Percentiles rank a stretch among this genome's conserved stretches.
Conservation (phyloP, 2,113 vertebrate genomes). For the Nematolebias whitei region DNA sequence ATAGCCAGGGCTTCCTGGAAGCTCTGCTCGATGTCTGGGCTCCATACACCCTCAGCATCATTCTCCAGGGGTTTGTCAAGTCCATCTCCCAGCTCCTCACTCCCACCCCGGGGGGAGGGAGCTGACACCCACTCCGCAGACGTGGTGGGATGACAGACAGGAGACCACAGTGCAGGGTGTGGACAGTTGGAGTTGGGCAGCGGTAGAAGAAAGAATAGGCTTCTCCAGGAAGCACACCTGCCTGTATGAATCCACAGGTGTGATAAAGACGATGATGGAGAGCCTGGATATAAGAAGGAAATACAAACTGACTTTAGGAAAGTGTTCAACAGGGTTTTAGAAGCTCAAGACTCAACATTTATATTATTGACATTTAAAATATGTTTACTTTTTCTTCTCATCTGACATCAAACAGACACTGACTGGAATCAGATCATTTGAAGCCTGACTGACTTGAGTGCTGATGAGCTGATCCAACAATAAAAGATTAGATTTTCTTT, state of each 20-base stretch:
- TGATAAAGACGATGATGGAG: slow-evolving; percentile 14
- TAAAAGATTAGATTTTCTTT: no score
- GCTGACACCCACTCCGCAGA: slow-evolving; percentile 86
- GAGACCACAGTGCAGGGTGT: slow-evolving; percentile 37
- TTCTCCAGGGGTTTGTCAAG: slow-evolving; percentile 98
- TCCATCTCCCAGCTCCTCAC: slow-evolving; percentile 85
- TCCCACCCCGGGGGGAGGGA: slow-evolving; percentile 94
- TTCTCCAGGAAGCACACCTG: background rate
- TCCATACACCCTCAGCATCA: slow-evolving; percentile 97
- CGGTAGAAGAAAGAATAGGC: slow-evolving; percentile 13
- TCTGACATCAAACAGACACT: no score
- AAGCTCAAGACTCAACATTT: no score
- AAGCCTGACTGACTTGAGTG: no score
- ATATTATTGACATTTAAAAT: no score
- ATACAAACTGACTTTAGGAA: slow-evolving; percentile 3
- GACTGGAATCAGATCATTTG: no score
- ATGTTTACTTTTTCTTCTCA: no score
- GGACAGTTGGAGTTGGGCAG: slow-evolving; percentile 6
- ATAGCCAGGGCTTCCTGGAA: slow-evolving; percentile 90
- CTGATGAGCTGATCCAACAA: no score
- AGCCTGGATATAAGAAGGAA: slow-evolving; percentile 26
- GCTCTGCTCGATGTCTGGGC: slow-evolving; percentile 98
- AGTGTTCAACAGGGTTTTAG: no score
- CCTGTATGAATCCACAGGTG: slow-evolving; percentile 36
- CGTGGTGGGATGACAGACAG: slow-evolving; percentile 75